Base-by-base conservation (phyloP, 2,113 vertebrate species). In the Tricholaema leucomelas region DNA sequence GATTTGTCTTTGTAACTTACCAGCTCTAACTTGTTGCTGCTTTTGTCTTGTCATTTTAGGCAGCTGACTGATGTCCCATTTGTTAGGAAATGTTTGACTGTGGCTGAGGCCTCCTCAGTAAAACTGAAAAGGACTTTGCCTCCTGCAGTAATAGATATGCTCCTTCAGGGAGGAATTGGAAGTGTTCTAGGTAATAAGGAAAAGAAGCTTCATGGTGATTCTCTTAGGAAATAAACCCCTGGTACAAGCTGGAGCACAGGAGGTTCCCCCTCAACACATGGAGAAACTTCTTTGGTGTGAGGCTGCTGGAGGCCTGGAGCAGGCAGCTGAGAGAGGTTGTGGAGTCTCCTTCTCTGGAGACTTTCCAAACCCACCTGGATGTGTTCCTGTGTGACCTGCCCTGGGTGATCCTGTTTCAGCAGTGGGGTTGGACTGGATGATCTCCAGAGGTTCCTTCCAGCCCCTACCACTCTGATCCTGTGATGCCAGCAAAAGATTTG, bases 181-280 rank as follows among this genome's bases (percentile, higher is more conserved):
- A 96, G 36, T 36, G 36, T 96, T 61, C 6, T 97, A 92, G 97
- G 98, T 98, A 96, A 97, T 2, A 19, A 30, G 18, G 69, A 92
- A 66, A 60, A 36, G 59, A 11, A 17, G 33, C 44, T 7, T 19
- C 17, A 35, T 58, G 13, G 16, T 77, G 44, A 38, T 52, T 77
- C 73, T 84, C 24, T 3, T 14, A 67, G 80, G 44, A 55, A 77
- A 66, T 48, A 81, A 46, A 67, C 69, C 55, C 30, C 48, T 50
- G 48, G 23, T 23, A 23, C 48, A 48, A 24, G 48, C 48, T 48
- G 21, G 48, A 48, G 48, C 48, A 48, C 48, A 48, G 48, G 21
- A 24, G 48, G 48, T 12, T 48, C 21, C 48, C 10, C 21, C 48
- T 48, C 48, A 48, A 24, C 21, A 23, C 24, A 21, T 12, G 48